A percentile compares a stretch with the other conserved stretches of the same genome.
phyloP scores from a whole-genome alignment of 2,797 vertebrate species.

The Helicolenus hilgendorfi region DNA sequence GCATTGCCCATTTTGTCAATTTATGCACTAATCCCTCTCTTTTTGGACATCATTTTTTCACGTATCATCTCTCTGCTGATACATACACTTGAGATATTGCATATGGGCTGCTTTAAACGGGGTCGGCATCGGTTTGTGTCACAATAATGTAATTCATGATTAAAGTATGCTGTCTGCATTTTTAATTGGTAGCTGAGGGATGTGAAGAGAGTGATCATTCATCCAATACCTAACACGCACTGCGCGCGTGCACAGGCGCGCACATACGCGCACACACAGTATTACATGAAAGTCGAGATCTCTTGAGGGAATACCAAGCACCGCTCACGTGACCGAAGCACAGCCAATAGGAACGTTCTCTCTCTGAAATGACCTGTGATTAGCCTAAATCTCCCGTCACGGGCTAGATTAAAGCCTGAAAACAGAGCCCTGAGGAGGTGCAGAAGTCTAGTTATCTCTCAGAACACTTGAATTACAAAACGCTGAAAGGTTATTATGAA shows the following conservation, averaged over 20 bases:
- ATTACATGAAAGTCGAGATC: no score
- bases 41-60: not conserved
- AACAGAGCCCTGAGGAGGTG: no score
- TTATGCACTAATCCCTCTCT: not conserved
- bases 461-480: no score
- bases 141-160: constrained; percentile 23
- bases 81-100: not conserved
- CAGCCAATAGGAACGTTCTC: no score
- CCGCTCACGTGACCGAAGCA: not conserved
- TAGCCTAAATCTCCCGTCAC: no score
- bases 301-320: no score
- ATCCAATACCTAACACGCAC: not conserved
- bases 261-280: not conserved
- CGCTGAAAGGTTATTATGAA: no score
- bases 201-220: constrained; percentile 7
- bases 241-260: not conserved
- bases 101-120: constrained; percentile 1
- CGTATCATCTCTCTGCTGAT: constrained; percentile 1
- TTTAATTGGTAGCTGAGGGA: constrained; percentile 46
- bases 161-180: constrained; percentile 31
- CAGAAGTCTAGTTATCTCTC: no score
- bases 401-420: no score
- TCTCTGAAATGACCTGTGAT: no score
- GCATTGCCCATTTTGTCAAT: not conserved
- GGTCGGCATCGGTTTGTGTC: constrained; percentile 6